phyloP scores from a whole-genome alignment of 1,140 invertebrate genomes.

The Meteorus sp. region DNA sequence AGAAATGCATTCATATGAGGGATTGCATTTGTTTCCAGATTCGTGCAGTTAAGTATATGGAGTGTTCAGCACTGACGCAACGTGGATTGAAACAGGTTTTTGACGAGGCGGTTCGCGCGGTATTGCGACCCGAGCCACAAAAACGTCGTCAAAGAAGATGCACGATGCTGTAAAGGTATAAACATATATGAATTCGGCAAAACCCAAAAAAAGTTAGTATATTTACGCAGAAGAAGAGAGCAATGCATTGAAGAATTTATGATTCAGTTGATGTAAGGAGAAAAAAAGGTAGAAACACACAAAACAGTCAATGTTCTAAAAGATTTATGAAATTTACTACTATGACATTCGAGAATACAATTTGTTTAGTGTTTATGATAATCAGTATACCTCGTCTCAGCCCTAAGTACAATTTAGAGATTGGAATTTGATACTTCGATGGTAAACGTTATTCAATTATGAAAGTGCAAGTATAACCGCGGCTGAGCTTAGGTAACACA shows the following conservation, averaged over 20 bases:
- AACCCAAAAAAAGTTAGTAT: constrained; percentile 23
- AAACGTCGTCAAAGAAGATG: constrained; percentile 92
- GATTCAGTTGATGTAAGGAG: background rate
- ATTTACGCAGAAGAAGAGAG: constrained; percentile 18
- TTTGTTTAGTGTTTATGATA: constrained; percentile 38
- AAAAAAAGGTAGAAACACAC: too few relatives aligned
- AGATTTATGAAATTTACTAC: constrained; percentile 17
- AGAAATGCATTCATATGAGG: background rate
- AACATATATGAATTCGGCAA: constrained; percentile 22
- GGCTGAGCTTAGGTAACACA: constrained; percentile 16
- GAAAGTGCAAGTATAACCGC: constrained; percentile 26
- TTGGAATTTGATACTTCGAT: constrained; percentile 25
- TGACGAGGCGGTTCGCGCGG: constrained; percentile 94
- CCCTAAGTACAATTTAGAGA: constrained; percentile 37
- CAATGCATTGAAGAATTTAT: constrained; percentile 21
- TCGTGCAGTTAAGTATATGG: constrained; percentile 96
- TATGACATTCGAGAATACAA: constrained; percentile 31
- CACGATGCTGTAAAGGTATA: constrained; percentile 74
- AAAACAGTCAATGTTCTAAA: background rate
- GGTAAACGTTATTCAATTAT: constrained; percentile 27
- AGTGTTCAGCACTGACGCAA: constrained; percentile 98
- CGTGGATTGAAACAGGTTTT: constrained; percentile 97
- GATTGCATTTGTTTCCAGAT: constrained; percentile 60
- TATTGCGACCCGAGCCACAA: constrained; percentile 89
- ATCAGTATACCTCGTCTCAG: constrained; percentile 30